These are phyloP conservation scores for Montifringilla adamsi DNA, from an alignment of 2,113 vertebrate species.

Conservation along the genomic window DNA sequence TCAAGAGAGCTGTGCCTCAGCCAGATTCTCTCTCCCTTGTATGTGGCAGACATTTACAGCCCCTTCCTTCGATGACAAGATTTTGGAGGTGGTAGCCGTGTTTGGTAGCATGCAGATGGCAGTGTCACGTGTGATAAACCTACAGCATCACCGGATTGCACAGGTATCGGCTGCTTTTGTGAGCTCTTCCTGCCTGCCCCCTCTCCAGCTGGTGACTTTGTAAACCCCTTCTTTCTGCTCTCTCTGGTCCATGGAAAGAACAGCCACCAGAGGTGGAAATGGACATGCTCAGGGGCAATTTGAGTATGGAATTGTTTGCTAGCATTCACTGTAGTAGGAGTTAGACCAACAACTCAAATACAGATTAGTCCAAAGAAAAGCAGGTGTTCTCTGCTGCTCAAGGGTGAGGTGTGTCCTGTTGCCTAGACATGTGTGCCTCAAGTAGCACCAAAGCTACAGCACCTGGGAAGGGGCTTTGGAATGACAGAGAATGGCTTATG, in stretches of 20 bases:
- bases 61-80: constrained; percentile 96
- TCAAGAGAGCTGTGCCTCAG: not conserved
- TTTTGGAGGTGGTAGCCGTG: constrained; percentile 95
- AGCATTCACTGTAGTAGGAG: not conserved
- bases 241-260: not conserved
- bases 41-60: constrained; percentile 87
- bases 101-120: constrained; percentile 99
- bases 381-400: not conserved
- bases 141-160: constrained; percentile 95
- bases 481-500: not conserved
- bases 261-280: not conserved
- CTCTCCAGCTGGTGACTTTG: not conserved
- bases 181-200: not conserved
- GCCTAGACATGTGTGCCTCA: not conserved
- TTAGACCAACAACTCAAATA: not conserved
- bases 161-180: constrained; percentile 77
- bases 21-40: not conserved
- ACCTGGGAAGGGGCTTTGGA: not conserved
- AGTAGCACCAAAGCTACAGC: not conserved
- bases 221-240: not conserved
- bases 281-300: not conserved
- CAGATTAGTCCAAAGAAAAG: not conserved
- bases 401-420: not conserved
- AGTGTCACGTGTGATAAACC: constrained; percentile 92
- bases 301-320: not conserved